Evolutionary conservation across 1,140 invertebrate genomes (phyloP).

Genomic region (Drosophila quadrilineata): DNA sequence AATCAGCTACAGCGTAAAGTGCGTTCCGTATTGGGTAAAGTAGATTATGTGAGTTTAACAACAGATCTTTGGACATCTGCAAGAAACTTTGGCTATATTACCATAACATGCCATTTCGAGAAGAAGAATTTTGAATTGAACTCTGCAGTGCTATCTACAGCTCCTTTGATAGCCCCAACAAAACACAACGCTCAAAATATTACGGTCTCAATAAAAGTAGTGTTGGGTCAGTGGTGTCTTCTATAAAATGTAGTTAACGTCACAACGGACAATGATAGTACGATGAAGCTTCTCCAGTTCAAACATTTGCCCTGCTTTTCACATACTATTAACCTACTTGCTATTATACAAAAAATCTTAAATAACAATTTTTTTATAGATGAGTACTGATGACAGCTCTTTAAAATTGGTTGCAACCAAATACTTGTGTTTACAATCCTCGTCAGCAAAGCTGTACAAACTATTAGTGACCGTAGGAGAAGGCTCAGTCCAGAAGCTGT

Average conservation of each 20-base stretch:
- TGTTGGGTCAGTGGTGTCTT: not conserved
- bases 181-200: conserved; percentile 1
- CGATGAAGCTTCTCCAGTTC: not conserved
- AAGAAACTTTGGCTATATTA: not conserved
- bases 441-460: no score
- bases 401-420: no score
- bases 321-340: not conserved
- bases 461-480: no score
- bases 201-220: not conserved
- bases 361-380: no score
- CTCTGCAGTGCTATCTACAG: not conserved
- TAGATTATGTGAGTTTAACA: no score
- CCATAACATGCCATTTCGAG: not conserved
- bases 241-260: not conserved
- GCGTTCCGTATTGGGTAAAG: not conserved
- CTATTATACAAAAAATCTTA: no score
- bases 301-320: not conserved
- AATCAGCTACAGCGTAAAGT: not conserved
- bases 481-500: no score
- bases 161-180: not conserved
- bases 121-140: not conserved
- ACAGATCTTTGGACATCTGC: not conserved
- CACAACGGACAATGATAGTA: not conserved
- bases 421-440: no score
- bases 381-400: no score